A percentile compares a stretch with the other conserved stretches of the same genome.
Conservation (phyloP, 2,888 invertebrate genomes). For the Lithophane socia region DNA sequence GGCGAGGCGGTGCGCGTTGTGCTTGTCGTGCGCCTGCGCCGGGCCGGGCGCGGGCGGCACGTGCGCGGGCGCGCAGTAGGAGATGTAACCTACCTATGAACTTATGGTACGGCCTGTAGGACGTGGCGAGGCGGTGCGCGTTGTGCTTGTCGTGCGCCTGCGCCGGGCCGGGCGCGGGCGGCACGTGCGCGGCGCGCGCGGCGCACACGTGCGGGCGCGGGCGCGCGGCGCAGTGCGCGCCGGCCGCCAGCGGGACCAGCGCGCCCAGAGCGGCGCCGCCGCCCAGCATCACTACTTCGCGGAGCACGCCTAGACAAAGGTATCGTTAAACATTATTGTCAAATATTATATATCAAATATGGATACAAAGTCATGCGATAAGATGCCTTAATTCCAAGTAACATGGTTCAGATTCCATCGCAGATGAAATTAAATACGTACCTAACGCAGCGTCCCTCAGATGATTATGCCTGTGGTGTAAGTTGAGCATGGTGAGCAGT, state of each 20-base stretch:
- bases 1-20: too few species aligned
- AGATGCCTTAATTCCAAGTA: neutral
- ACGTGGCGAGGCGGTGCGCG: conserved; percentile 92
- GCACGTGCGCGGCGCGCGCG: conserved; percentile 91
- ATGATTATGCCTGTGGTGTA: conserved; percentile 95
- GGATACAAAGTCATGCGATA: too few species aligned
- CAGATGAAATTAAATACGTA: conserved; percentile 3
- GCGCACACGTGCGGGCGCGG: conserved; percentile 80
- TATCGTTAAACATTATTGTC: neutral
- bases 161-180: conserved; percentile 89
- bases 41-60: too few species aligned
- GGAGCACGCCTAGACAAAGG: conserved; percentile 89
- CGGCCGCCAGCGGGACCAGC: conserved; percentile 95
- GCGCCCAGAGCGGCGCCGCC: conserved; percentile 95
- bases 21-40: too few species aligned
- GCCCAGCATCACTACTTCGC: conserved; percentile 94
- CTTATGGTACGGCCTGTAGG: conserved; percentile 95
- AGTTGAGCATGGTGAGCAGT: conserved; percentile 96
- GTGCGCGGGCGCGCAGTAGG: neutral
- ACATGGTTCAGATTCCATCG: neutral
- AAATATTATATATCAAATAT: neutral
- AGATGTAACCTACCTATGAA: conserved; percentile 92
- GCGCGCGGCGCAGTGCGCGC: conserved; percentile 92
- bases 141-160: conserved; percentile 92
- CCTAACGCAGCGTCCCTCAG: conserved; percentile 95